A percentile compares a stretch with the other conserved stretches of the same genome.
Conservation (phyloP, 2,113 vertebrate species). For the Maccullochella peelii region DNA sequence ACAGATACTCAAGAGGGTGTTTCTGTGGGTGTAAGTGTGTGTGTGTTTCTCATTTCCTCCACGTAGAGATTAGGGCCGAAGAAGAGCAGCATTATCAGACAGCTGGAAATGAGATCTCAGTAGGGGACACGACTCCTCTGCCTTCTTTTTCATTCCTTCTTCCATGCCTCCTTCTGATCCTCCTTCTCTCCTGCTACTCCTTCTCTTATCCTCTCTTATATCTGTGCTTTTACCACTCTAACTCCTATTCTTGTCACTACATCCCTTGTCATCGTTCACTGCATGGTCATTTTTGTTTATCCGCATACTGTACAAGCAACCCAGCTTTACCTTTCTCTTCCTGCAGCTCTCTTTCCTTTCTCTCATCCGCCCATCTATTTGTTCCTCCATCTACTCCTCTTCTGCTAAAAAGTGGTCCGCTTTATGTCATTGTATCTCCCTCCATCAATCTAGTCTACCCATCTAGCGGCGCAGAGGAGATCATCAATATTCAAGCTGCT, state of each 20-base stretch:
- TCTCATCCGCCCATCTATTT: conserved; percentile 9
- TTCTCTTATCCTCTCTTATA: conserved; percentile 1
- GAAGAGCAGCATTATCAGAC: conserved; percentile 77
- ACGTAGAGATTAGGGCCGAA: conserved; percentile 72
- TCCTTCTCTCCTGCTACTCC: conserved; percentile 19
- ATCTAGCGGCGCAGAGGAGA: conserved; percentile 9
- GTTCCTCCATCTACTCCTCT: background rate
- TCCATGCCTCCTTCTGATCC: conserved; percentile 43
- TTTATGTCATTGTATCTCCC: background rate
- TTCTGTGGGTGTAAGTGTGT: conserved; percentile 10
- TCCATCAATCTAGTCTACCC: conserved; percentile 5
- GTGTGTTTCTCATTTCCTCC: conserved; percentile 79
- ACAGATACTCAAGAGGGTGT: conserved; percentile 29
- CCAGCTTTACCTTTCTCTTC: background rate
- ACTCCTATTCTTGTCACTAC: background rate
- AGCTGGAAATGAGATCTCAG: conserved; percentile 80
- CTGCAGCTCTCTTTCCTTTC: background rate
- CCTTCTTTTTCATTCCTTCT: conserved; percentile 57
- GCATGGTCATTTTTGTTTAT: background rate
- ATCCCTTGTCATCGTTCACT: background rate
- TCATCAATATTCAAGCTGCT: conserved; percentile 12
- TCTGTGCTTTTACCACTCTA: conserved; percentile 12
- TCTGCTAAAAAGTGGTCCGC: background rate
- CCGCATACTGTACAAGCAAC: background rate
- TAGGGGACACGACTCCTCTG: conserved; percentile 53